Evolutionary conservation across 1,140 invertebrate genomes (phyloP), one percentile per base, ranked within the genome.

Genomic region (Drosophila guanche): DNA sequence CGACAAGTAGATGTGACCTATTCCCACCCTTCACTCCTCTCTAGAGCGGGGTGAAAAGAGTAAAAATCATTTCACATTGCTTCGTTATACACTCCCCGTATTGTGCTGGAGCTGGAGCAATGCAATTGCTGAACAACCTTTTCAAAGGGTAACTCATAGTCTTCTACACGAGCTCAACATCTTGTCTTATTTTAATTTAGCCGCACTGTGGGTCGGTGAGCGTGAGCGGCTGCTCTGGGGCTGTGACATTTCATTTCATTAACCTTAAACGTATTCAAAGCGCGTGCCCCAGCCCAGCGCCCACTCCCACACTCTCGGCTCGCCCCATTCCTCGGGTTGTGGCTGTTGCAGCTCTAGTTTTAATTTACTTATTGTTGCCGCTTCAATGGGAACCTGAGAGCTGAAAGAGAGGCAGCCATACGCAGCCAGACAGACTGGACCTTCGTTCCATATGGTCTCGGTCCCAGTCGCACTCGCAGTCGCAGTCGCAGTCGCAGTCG

Each of bases 361-460:
- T 84, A 84, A 84, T 84, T 84, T 84, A 84, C 76, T 85, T 84
- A 84, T 84, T 84, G 79, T 84, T 84, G 80, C 80, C 76, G 81
- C 76, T 84, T 85, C 80, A 85, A 85, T 84, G 73, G 71, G 57
- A 63, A 66, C 47, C 68, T 57, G 45, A 8, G 20, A 33, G 22
- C 54, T 52, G 56, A 55, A 43, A 29, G 14, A 41, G 23, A 56
- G 76, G 76, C 42, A 61, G 51, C n/a, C 41, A 54, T 20, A 43
- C 61, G 48, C 10, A 50, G 20, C 41, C 41, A n/a, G 52, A 40
- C 16, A 47, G 47, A 33, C 45, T 27, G 48, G 40, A 14, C 42
- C 55, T 51, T 7, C 20, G 10, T 25, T 60, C 69, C 62, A 63
- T 70, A 70, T 62, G 50, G 37, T 25, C 4, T 10, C n/a, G 46